Percentiles rank a stretch among this genome's conserved stretches.
phyloP scores from a whole-genome alignment of 2,113 vertebrate genomes.

The Penelope pileata region DNA sequence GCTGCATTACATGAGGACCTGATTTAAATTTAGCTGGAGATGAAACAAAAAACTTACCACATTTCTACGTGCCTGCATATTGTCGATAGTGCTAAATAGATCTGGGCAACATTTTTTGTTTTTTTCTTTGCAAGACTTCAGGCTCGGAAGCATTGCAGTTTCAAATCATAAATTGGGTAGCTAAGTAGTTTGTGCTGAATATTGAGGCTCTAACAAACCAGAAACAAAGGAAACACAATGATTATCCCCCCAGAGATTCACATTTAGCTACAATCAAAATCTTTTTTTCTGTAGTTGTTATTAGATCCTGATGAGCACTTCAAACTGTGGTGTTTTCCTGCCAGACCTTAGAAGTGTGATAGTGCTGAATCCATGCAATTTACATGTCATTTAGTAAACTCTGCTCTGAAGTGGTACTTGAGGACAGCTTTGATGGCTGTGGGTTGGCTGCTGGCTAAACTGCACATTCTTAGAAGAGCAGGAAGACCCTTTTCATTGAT shows the following conservation, averaged over 20 bases:
- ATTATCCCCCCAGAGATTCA: not conserved
- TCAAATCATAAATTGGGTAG: not conserved
- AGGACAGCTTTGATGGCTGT: slow-evolving; percentile 65
- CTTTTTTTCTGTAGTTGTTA: slow-evolving; percentile 33
- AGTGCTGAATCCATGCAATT: slow-evolving; percentile 63
- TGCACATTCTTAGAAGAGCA: slow-evolving; percentile 50
- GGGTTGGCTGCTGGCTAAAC: slow-evolving; percentile 60
- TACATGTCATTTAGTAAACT: slow-evolving; percentile 66
- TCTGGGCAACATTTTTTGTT: slow-evolving; percentile 16
- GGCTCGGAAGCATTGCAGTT: slow-evolving; percentile 12
- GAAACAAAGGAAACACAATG: slow-evolving; percentile 47
- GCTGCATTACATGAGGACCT: not conserved
- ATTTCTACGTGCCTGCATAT: not conserved
- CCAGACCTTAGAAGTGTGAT: slow-evolving; percentile 59
- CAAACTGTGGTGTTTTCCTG: slow-evolving; percentile 57
- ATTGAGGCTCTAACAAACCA: not conserved
- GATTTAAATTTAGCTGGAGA: slow-evolving; percentile 28
- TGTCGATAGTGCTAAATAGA: not conserved
- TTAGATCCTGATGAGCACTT: slow-evolving; percentile 61
- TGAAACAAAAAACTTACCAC: not conserved
- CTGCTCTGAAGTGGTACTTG: slow-evolving; percentile 66
- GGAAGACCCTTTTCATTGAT: slow-evolving; percentile 55
- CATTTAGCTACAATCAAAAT: slow-evolving; percentile 61
- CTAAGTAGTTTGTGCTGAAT: slow-evolving; percentile 2
- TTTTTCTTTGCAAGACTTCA: slow-evolving; percentile 40